Evolutionary conservation across 2,888 invertebrate species (phyloP).

Genomic region (Hesperia comma): DNA sequence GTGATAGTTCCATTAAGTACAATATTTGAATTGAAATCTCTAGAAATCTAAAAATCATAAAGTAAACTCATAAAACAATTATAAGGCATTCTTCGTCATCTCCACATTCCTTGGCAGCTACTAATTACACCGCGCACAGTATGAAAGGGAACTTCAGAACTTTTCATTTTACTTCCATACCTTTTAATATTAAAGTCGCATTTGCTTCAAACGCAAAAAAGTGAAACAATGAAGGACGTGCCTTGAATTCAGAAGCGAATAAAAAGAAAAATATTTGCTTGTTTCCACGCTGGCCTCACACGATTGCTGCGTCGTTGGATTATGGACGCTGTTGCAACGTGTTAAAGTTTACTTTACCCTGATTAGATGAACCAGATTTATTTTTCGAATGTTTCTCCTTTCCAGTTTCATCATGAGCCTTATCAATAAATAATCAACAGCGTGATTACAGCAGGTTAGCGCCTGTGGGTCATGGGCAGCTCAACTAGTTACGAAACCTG

Average conservation of each 20-base stretch:
- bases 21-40: too few species aligned
- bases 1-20: too few species aligned
- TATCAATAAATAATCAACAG: not conserved
- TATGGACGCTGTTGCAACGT: not conserved
- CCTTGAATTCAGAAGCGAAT: slow-evolving; percentile 32
- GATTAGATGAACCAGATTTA: not conserved
- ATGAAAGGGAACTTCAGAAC: slow-evolving; percentile 32
- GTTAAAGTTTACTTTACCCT: slow-evolving; percentile 5
- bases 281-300: slow-evolving; percentile 27
- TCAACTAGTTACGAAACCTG: too few species aligned
- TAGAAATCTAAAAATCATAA: not conserved
- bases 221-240: slow-evolving; percentile 40
- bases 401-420: not conserved
- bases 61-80: slow-evolving; percentile 26
- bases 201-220: slow-evolving; percentile 36
- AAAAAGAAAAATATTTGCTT: slow-evolving; percentile 34
- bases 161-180: slow-evolving; percentile 35
- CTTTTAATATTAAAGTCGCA: slow-evolving; percentile 38
- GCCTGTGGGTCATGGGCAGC: too few species aligned
- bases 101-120: slow-evolving; percentile 21
- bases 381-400: slow-evolving; percentile 7
- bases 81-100: slow-evolving; percentile 29
- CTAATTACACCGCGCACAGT: slow-evolving; percentile 34
- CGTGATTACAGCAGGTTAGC: too few species aligned
- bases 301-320: not conserved